Evolutionary conservation across 2,888 invertebrate species (phyloP).

Genomic region (Philopedon plagiatum): DNA sequence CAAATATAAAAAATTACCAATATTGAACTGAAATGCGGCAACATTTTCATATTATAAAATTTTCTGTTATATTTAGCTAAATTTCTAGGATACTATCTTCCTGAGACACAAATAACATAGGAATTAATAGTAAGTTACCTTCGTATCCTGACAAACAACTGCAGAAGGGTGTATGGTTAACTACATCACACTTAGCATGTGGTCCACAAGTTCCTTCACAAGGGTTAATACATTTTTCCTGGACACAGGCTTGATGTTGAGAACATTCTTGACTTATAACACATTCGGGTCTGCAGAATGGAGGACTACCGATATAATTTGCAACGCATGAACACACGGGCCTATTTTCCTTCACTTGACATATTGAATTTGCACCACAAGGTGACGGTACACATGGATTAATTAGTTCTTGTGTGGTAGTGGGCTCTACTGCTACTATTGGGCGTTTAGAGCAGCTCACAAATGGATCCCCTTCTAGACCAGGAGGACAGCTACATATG

Average conservation of each 20-base stretch:
- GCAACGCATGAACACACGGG: slow-evolving; percentile 86
- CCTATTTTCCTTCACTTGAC: slow-evolving; percentile 83
- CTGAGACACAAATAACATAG: too few species aligned
- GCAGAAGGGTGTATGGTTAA: slow-evolving; percentile 86
- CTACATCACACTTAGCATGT: slow-evolving; percentile 84
- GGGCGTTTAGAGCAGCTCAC: slow-evolving; percentile 73
- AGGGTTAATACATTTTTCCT: slow-evolving; percentile 87
- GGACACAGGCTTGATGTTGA: slow-evolving; percentile 82
- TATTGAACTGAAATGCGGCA: too few species aligned
- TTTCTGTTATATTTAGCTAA: too few species aligned
- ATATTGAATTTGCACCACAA: slow-evolving; percentile 84
- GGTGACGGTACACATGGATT: slow-evolving; percentile 79
- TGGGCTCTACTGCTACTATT: slow-evolving; percentile 59
- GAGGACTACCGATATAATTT: slow-evolving; percentile 86
- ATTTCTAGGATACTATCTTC: too few species aligned
- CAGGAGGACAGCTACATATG: slow-evolving; percentile 84
- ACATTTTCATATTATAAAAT: too few species aligned
- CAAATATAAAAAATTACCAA: too few species aligned
- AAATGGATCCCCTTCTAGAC: slow-evolving; percentile 87
- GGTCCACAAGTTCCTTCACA: slow-evolving; percentile 83
- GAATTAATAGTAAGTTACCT: slow-evolving; percentile 62
- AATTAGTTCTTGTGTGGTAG: slow-evolving; percentile 56
- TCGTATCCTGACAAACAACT: slow-evolving; percentile 83
- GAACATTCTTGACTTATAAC: slow-evolving; percentile 87
- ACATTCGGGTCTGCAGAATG: slow-evolving; percentile 87